phyloP scores from a whole-genome alignment of 2,113 vertebrate species.

The Tachycineta bicolor region DNA sequence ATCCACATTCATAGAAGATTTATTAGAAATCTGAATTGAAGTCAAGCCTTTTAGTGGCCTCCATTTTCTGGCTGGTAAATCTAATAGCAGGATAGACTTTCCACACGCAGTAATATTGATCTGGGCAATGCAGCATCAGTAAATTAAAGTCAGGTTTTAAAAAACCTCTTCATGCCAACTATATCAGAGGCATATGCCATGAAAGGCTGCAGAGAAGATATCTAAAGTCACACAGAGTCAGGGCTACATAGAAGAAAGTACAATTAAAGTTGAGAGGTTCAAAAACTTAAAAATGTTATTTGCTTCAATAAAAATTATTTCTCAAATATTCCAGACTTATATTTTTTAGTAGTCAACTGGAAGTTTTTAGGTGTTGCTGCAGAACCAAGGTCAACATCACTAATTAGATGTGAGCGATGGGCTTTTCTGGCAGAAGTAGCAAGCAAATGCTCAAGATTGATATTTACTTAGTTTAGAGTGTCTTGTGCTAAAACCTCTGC shows the following conservation, averaged over 20 bases:
- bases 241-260: neutral
- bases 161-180: neutral
- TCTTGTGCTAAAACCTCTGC: neutral
- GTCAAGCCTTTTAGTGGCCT: slow-evolving; percentile 3
- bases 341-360: neutral
- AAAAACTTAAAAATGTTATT: neutral
- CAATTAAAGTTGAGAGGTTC: neutral
- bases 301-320: neutral
- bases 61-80: slow-evolving; percentile 32
- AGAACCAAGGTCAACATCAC: neutral
- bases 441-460: neutral
- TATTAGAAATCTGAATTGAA: slow-evolving; percentile 2
- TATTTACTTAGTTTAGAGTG: neutral
- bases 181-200: neutral
- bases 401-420: neutral
- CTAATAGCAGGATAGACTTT: neutral
- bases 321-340: neutral
- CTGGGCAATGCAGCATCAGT: neutral
- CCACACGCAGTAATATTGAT: slow-evolving; percentile 34
- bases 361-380: neutral
- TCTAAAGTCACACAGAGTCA: neutral
- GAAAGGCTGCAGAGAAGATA: neutral
- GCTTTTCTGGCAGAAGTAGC: neutral
- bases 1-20: neutral
- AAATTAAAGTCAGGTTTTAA: slow-evolving; percentile 29